Conservation (phyloP, 2,888 invertebrate species). For the Epinotia demarniana region DNA sequence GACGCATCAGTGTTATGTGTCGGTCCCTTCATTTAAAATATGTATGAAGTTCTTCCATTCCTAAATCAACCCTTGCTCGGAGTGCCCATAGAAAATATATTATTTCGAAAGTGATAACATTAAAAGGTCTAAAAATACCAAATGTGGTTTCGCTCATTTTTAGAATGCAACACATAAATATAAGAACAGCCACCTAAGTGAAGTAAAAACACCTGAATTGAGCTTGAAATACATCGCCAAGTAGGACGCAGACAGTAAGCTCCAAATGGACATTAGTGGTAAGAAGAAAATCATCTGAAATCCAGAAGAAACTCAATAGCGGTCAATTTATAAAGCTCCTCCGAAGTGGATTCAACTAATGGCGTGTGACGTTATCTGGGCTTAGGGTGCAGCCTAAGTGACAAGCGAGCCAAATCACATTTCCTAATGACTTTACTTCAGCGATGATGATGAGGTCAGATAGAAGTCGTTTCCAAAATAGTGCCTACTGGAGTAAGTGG, state of each 20-base stretch:
- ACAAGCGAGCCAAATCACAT: slow-evolving; percentile 43
- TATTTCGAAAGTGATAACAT: slow-evolving; percentile 32
- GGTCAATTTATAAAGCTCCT: slow-evolving; percentile 68
- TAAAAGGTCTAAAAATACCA: slow-evolving; percentile 17
- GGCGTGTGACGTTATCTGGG: slow-evolving; percentile 57
- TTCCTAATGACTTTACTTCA: neutral
- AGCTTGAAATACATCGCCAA: slow-evolving; percentile 10
- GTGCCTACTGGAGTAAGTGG: no score
- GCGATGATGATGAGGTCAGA: no score
- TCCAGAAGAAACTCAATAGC: slow-evolving; percentile 60
- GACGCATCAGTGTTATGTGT: slow-evolving; percentile 70
- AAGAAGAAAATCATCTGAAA: slow-evolving; percentile 46
- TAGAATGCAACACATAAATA: neutral
- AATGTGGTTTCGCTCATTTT: slow-evolving; percentile 1
- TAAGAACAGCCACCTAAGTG: neutral
- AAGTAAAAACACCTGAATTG: slow-evolving; percentile 2
- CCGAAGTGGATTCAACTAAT: slow-evolving; percentile 63
- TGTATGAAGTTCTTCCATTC: slow-evolving; percentile 69
- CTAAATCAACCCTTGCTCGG: slow-evolving; percentile 58
- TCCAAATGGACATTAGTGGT: slow-evolving; percentile 32
- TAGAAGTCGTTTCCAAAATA: no score
- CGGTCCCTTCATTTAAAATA: slow-evolving; percentile 76
- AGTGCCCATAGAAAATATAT: slow-evolving; percentile 35
- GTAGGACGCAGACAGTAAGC: slow-evolving; percentile 25
- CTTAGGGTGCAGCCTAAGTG: slow-evolving; percentile 53